Percentiles rank a stretch among this genome's conserved stretches.
These are phyloP conservation scores for Magallana angulata DNA, from an alignment of 1,140 invertebrate genomes.

Conservation along the genomic window DNA sequence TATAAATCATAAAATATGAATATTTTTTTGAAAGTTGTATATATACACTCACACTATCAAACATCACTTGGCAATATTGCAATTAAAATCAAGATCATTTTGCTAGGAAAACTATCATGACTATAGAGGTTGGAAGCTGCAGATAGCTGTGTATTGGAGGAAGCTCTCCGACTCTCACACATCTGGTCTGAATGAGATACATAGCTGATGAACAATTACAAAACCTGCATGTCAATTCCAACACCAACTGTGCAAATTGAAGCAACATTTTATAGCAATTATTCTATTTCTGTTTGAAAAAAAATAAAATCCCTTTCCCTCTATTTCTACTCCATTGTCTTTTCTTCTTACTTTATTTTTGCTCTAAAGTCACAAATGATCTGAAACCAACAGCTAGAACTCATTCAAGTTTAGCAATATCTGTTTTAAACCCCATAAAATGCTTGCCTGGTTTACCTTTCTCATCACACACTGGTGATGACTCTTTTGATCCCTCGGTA, in stretches of 20 bases:
- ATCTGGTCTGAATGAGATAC: constrained; percentile 12
- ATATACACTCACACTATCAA: too few species aligned
- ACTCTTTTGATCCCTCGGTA: neutral
- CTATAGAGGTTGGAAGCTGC: neutral
- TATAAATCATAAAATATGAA: too few species aligned
- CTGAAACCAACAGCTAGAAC: too few species aligned
- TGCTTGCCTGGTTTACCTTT: neutral
- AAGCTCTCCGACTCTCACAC: neutral
- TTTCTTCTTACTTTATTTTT: neutral
- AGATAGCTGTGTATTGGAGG: neutral
- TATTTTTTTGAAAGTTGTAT: too few species aligned
- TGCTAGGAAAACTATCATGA: too few species aligned
- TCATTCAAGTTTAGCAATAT: too few species aligned
- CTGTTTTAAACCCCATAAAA: too few species aligned
- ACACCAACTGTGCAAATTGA: constrained; percentile 13
- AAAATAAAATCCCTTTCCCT: neutral
- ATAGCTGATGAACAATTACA: constrained; percentile 20
- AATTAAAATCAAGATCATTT: too few species aligned
- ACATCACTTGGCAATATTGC: too few species aligned
- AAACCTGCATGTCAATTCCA: constrained; percentile 22
- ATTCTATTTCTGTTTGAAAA: constrained; percentile 7
- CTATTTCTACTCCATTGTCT: neutral
- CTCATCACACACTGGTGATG: constrained; percentile 14
- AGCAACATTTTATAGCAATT: neutral
- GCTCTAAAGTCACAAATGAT: too few species aligned